Conservation (phyloP, 2,888 invertebrate species). For the Nomada goodeniana region DNA sequence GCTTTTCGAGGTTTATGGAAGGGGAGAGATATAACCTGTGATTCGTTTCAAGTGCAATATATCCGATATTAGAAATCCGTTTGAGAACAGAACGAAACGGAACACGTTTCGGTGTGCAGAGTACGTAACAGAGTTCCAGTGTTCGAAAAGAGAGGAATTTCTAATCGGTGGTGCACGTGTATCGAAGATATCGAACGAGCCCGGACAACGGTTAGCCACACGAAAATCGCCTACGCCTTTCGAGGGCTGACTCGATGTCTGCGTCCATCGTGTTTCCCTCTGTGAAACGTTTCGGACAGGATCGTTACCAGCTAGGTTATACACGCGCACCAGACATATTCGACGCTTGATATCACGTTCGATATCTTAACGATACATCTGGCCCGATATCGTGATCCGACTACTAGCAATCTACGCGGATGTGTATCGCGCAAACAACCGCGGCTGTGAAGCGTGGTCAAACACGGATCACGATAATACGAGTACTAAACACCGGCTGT, state of each 20-base stretch:
- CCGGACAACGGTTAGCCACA: conserved; percentile 22
- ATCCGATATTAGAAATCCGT: too few species aligned
- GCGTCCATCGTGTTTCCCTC: conserved; percentile 22
- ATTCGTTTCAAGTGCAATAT: too few species aligned
- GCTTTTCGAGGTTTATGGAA: too few species aligned
- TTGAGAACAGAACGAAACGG: conserved; percentile 1
- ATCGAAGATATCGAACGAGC: neutral
- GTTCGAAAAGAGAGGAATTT: neutral
- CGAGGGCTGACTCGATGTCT: conserved; percentile 20
- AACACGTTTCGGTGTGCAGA: too few species aligned
- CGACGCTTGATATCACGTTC: conserved; percentile 71
- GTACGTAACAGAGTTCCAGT: too few species aligned
- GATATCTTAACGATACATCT: conserved; percentile 81
- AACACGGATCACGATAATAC: conserved; percentile 78
- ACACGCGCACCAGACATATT: conserved; percentile 56
- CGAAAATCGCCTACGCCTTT: conserved; percentile 37
- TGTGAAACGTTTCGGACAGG: conserved; percentile 34
- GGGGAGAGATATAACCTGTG: too few species aligned
- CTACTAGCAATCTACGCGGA: conserved; percentile 58
- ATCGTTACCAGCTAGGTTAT: conserved; percentile 58
- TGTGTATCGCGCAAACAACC: conserved; percentile 73
- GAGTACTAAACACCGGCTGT: conserved; percentile 77
- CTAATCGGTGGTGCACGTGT: neutral
- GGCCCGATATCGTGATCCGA: conserved; percentile 72
- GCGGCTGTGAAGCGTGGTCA: conserved; percentile 74